Percentiles rank a stretch among this genome's conserved stretches.
Conservation (phyloP, 2,888 invertebrate genomes). For the Cerceris rybyensis region DNA sequence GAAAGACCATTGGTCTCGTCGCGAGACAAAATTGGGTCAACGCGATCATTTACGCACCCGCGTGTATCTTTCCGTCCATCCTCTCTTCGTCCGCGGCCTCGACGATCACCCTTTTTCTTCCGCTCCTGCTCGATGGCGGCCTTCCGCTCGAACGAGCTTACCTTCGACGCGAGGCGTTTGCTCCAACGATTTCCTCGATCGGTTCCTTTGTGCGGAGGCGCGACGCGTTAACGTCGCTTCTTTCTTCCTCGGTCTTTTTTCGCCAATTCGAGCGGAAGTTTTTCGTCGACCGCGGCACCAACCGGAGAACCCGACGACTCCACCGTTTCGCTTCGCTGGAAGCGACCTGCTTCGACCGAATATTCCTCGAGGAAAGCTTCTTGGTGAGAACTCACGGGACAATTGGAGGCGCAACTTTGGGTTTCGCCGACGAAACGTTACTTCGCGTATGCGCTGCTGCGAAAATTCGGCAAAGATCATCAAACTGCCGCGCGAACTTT, state of each 20-base stretch:
- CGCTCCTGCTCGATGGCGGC: not conserved
- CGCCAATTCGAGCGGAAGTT: constrained; percentile 6
- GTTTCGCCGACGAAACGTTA: constrained; percentile 21
- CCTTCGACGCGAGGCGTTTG: not conserved
- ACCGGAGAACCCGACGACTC: not conserved
- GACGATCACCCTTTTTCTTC: not conserved
- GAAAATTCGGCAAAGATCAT: constrained; percentile 44
- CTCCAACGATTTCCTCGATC: not conserved
- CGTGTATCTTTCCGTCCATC: not conserved
- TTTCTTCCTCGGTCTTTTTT: not conserved
- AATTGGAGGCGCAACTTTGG: no score
- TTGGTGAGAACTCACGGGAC: no score
- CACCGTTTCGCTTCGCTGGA: not conserved
- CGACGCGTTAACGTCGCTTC: not conserved
- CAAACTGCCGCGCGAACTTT: constrained; percentile 54
- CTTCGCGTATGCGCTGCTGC: not conserved
- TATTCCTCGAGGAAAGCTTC: not conserved
- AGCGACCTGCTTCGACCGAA: not conserved
- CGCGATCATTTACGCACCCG: constrained; percentile 33
- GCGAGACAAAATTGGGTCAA: constrained; percentile 46
- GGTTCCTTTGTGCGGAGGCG: constrained; percentile 1
- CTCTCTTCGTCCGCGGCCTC: not conserved
- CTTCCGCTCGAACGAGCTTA: constrained; percentile 1
- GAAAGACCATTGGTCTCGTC: constrained; percentile 72
- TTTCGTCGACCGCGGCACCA: constrained; percentile 23